Percentiles rank a stretch among this genome's conserved stretches.
Evolutionary conservation across 2,888 invertebrate genomes (phyloP).

Genomic region (Drosophila paranaensis): DNA sequence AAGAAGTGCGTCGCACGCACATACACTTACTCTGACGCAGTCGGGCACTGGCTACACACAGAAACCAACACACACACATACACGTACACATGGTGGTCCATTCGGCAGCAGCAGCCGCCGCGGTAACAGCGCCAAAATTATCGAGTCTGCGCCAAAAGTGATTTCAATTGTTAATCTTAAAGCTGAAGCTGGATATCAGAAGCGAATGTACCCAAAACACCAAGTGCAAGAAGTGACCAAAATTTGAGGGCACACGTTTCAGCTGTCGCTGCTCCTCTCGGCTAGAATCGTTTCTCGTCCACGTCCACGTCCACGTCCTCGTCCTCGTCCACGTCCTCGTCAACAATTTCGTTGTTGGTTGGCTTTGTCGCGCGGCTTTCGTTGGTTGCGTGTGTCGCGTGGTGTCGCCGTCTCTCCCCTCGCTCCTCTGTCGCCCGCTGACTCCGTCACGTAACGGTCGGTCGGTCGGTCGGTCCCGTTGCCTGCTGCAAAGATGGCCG

Average conservation of each 20-base stretch:
- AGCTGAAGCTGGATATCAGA: slow-evolving; percentile 33
- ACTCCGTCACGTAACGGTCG: slow-evolving; percentile 9
- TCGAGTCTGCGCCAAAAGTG: slow-evolving; percentile 75
- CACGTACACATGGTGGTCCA: slow-evolving; percentile 34
- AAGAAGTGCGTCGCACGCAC: slow-evolving; percentile 61
- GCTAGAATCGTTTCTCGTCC: slow-evolving; percentile 13
- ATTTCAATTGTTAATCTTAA: slow-evolving; percentile 67
- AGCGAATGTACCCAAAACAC: slow-evolving; percentile 12
- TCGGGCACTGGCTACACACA: slow-evolving; percentile 31
- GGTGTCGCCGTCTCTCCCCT: background rate
- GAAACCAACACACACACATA: slow-evolving; percentile 19
- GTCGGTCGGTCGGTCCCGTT: background rate
- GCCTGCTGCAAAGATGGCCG: slow-evolving; percentile 26
- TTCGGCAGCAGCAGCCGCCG: slow-evolving; percentile 43
- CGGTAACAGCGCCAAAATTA: slow-evolving; percentile 74
- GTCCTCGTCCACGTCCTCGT: slow-evolving; percentile 34
- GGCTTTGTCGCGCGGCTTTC: slow-evolving; percentile 34
- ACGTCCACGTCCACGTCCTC: slow-evolving; percentile 28
- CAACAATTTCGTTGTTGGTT: slow-evolving; percentile 23
- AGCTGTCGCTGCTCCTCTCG: slow-evolving; percentile 4
- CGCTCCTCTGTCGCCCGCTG: background rate
- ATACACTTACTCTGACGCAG: slow-evolving; percentile 30
- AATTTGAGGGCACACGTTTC: slow-evolving; percentile 24
- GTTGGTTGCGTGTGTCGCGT: slow-evolving; percentile 22
- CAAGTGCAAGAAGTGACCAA: slow-evolving; percentile 50